These are phyloP conservation scores for Drosophila lini DNA, from an alignment of 1,140 invertebrate species.

Conservation along the genomic window DNA sequence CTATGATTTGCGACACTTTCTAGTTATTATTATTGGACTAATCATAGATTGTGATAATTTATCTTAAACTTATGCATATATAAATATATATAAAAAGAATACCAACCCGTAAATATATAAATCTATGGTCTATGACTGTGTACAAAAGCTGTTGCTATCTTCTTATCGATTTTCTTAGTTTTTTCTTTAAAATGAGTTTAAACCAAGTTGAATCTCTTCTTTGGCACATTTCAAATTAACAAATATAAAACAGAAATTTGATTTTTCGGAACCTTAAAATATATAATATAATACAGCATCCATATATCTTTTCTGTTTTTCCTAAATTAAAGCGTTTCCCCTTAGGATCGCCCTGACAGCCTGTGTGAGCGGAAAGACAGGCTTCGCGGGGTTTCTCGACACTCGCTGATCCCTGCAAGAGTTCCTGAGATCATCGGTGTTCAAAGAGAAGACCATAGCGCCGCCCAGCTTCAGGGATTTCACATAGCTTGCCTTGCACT, in stretches of 20 bases:
- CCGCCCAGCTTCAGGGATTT: conserved; percentile 88
- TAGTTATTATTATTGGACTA: conserved; percentile 77
- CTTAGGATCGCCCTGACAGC: conserved; percentile 30
- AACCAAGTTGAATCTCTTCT: background rate
- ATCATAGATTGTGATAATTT: conserved; percentile 79
- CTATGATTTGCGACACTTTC: conserved; percentile 55
- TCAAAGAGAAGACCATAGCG: conserved; percentile 91
- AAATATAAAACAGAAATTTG: conserved; percentile 4
- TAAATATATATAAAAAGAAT: conserved; percentile 2
- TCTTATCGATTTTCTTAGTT: too few species aligned
- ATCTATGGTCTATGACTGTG: conserved; percentile 28
- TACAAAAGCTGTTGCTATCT: conserved; percentile 7
- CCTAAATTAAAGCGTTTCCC: background rate
- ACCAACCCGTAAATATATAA: conserved; percentile 14
- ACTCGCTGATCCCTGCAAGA: conserved; percentile 22
- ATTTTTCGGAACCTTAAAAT: background rate
- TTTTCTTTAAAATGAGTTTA: background rate
- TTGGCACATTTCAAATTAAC: background rate
- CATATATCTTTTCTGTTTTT: background rate
- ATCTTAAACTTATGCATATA: conserved; percentile 56
- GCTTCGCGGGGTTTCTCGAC: background rate
- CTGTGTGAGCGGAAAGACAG: conserved; percentile 49
- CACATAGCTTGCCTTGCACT: conserved; percentile 89
- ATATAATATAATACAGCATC: background rate
- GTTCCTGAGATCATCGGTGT: conserved; percentile 89